These are phyloP conservation scores for Orthosia gothica DNA, from an alignment of 2,888 invertebrate genomes.

Conservation along the genomic window DNA sequence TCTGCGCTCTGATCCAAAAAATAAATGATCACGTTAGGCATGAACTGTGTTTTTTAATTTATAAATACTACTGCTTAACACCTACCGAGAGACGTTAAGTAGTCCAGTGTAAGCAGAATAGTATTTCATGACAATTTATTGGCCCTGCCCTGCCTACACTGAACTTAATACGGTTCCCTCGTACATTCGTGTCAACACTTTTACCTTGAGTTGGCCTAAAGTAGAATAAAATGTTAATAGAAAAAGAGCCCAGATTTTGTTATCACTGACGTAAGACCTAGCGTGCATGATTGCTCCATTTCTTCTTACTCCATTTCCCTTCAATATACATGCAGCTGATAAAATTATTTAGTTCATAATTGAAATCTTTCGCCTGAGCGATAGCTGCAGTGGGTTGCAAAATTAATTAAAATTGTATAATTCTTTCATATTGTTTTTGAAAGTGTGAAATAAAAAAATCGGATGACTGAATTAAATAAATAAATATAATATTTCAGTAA, in stretches of 20 bases:
- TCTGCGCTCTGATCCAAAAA: no score
- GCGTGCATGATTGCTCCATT: constrained; percentile 12
- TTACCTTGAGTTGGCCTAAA: no score
- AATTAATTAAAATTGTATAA: neutral
- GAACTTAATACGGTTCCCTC: no score
- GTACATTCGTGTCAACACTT: neutral
- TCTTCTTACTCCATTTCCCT: constrained; percentile 10
- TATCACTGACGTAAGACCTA: neutral
- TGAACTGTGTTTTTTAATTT: neutral
- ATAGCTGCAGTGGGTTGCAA: constrained; percentile 7
- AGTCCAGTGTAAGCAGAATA: neutral
- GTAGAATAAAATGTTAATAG: neutral
- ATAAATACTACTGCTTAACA: no score
- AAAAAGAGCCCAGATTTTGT: neutral
- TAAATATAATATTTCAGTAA: constrained; percentile 2
- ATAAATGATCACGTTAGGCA: no score
- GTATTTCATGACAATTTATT: neutral
- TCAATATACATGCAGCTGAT: constrained; percentile 21
- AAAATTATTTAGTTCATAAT: constrained; percentile 53
- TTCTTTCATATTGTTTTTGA: neutral
- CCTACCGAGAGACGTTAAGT: neutral
- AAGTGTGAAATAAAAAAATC: neutral
- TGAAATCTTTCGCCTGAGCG: constrained; percentile 27
- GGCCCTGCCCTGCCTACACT: neutral
- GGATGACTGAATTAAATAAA: neutral